Evolutionary conservation across 2,797 vertebrate genomes (phyloP).

Genomic region (Limosa lapponica): DNA sequence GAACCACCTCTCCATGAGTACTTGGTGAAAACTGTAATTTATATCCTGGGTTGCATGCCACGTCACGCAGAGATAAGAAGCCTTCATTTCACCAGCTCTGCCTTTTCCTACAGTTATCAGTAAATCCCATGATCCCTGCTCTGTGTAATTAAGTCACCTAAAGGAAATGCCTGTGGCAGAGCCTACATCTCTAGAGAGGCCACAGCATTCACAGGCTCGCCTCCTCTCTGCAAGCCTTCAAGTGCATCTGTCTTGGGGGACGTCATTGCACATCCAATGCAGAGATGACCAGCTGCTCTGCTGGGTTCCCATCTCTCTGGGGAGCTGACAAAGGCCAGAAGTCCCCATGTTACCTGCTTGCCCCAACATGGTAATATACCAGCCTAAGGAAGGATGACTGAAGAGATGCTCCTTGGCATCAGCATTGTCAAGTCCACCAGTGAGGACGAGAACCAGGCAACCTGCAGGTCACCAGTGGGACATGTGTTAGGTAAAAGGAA

Average conservation of each 20-base stretch:
- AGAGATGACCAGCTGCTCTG: background rate
- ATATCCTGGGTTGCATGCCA: background rate
- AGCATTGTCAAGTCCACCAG: background rate
- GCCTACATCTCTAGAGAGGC: background rate
- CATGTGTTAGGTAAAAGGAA: background rate
- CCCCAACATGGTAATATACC: background rate
- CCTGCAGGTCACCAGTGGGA: background rate
- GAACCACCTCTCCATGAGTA: background rate
- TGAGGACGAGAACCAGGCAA: background rate
- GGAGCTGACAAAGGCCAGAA: background rate
- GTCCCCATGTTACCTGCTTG: background rate
- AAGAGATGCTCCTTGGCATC: background rate
- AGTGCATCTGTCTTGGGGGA: accelerated
- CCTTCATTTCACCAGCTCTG: background rate
- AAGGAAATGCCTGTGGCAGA: background rate
- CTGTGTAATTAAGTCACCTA: background rate
- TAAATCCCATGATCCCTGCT: background rate
- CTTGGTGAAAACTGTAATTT: conserved; percentile 52
- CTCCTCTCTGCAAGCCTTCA: background rate
- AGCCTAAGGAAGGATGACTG: background rate
- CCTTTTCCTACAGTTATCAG: background rate
- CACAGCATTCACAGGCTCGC: background rate
- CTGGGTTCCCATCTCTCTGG: background rate
- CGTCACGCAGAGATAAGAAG: background rate
- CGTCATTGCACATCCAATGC: background rate